Conservation (phyloP, 2,888 invertebrate genomes). For the Tolmerus cingulatus region DNA sequence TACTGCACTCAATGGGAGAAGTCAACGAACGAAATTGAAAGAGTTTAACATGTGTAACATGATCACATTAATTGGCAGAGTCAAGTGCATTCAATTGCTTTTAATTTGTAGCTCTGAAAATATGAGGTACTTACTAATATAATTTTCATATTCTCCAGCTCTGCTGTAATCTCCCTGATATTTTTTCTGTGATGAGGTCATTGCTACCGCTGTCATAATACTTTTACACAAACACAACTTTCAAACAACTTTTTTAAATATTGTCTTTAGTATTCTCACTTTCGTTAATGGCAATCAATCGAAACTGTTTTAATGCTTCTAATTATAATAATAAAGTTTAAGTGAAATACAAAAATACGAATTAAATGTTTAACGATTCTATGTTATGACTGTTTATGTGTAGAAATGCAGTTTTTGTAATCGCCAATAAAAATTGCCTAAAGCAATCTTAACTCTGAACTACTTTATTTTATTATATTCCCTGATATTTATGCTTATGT, state of each 20-base stretch:
- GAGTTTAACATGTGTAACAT: conserved; percentile 11
- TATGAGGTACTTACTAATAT: conserved; percentile 47
- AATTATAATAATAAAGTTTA: background rate
- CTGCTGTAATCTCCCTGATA: conserved; percentile 38
- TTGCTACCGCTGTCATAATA: conserved; percentile 41
- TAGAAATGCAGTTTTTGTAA: background rate
- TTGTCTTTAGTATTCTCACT: background rate
- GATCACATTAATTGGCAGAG: conserved; percentile 4
- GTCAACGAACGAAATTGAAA: conserved; percentile 4
- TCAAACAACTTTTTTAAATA: background rate
- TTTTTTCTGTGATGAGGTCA: conserved; percentile 19
- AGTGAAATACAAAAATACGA: background rate
- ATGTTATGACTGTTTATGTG: background rate
- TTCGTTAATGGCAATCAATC: background rate
- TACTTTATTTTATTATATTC: too few relatives aligned
- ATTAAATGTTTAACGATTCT: background rate
- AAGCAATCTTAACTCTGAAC: background rate
- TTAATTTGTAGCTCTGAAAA: background rate
- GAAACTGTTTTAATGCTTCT: background rate
- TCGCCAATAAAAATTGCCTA: background rate
- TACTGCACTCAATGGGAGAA: background rate
- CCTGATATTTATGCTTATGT: too few relatives aligned
- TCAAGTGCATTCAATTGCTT: conserved; percentile 37
- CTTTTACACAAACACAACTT: background rate
- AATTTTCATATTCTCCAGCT: conserved; percentile 45